Evolutionary conservation across 1,140 invertebrate genomes (phyloP).

Genomic region (Drosophila baimaii): DNA sequence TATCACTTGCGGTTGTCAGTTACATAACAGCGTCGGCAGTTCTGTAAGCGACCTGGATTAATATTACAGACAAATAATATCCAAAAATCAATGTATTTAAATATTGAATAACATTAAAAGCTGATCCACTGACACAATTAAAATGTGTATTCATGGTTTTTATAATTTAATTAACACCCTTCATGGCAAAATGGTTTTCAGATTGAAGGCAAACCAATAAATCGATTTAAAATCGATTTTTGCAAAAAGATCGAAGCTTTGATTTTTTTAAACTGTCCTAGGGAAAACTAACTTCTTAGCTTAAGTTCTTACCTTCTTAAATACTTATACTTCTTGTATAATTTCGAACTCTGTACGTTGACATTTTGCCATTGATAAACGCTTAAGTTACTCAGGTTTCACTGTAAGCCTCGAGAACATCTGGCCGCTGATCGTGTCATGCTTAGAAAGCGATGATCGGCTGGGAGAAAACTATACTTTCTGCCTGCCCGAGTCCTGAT

Average conservation of each 20-base stretch:
- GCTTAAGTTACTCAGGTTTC: background rate
- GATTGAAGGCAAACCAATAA: background rate
- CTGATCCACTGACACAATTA: constrained; percentile 11
- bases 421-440: constrained; percentile 11
- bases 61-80: constrained; percentile 4
- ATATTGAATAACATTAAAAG: background rate
- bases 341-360: too few species aligned
- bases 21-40: constrained; percentile 33
- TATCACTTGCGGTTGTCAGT: constrained; percentile 29
- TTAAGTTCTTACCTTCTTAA: too few species aligned
- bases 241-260: too few species aligned
- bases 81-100: constrained; percentile 1
- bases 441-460: background rate
- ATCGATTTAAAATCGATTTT: too few species aligned
- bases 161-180: background rate
- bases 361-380: too few species aligned
- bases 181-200: background rate
- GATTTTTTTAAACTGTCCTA: too few species aligned
- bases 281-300: background rate
- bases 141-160: background rate
- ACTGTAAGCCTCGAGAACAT: constrained; percentile 22
- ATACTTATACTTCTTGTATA: background rate
- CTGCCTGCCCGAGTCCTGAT: background rate
- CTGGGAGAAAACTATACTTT: background rate
- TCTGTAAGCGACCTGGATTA: constrained; percentile 13